Conservation (phyloP, 1,140 invertebrate species). For the Pseudobourletiella spinata region DNA sequence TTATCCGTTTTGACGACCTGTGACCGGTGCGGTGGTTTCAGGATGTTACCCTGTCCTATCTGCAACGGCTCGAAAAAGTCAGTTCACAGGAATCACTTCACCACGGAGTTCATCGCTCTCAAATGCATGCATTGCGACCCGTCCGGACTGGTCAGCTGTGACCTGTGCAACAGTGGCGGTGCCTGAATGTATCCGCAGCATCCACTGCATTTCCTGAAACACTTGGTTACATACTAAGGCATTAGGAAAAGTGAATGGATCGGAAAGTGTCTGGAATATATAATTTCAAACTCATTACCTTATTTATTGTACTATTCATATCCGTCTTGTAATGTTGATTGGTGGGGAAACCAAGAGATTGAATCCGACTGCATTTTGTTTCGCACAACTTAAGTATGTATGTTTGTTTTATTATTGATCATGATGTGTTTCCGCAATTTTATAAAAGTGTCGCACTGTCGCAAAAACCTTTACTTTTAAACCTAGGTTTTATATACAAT, state of each 20-base stretch:
- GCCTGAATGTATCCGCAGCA: too few species aligned
- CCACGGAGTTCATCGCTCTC: conserved; percentile 83
- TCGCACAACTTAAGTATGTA: too few species aligned
- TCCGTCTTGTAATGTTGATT: background rate
- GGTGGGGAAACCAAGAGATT: too few species aligned
- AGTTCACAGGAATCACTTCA: conserved; percentile 84
- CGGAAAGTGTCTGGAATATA: too few species aligned
- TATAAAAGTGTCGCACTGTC: too few species aligned
- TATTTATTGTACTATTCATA: background rate
- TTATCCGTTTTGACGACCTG: conserved; percentile 66
- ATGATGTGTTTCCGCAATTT: too few species aligned
- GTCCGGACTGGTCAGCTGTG: conserved; percentile 79
- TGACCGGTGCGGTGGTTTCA: conserved; percentile 78
- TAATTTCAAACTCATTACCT: background rate
- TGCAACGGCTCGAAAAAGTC: conserved; percentile 95
- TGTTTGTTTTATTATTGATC: too few species aligned
- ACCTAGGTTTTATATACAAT: too few species aligned
- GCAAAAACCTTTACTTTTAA: too few species aligned
- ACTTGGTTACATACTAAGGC: background rate
- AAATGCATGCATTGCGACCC: conserved; percentile 95
- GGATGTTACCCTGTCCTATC: conserved; percentile 73
- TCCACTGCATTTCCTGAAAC: background rate
- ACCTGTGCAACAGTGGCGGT: conserved; percentile 50
- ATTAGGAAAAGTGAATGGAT: background rate
- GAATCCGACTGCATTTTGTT: too few species aligned